Evolutionary conservation across 2,797 vertebrate genomes (phyloP), one percentile per base, ranked within the genome.

Genomic region (Lutjanus argentimaculatus): DNA sequence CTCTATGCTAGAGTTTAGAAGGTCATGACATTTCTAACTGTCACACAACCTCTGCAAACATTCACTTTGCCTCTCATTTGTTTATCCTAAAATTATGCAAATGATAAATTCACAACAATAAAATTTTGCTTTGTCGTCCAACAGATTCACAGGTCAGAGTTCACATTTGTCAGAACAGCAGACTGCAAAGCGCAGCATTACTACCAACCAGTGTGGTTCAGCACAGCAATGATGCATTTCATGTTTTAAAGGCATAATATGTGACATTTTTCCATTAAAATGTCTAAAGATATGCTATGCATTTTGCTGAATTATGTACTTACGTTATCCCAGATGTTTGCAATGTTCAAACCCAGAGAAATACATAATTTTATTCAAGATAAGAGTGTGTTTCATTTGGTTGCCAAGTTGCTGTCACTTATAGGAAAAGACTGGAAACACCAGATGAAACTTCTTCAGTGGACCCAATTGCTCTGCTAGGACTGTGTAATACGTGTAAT

Each of bases 11-110:
- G 25, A 56, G 12, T 75, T 71, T 42, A 65, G 74, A 75, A 71
- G 67, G 75, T 86, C 68, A 69, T 68, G 77, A 68, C 73, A 79
- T 85, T 82, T 87, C 6, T 46, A 62, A 48, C 21, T 13, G 14
- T 59, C 16, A 14, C 19, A 52, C 14, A 11, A 12, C 9, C 2
- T 36, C 13, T 43, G 13, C 11, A 14, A 63, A 57, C 52, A 58
- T 61, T 74, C 17, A 42, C 21, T 42, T 21, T 45, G 22, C 11
- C 11, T 42, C 6, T 59, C 3, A 43, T 49, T 19, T 55, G 15
- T 70, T 55, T 56, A 21, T 40, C 15, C 5, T 48, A 42, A 51
- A 16, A 62, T 48, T 36, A 73, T 53, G 6, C 22, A 48, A 74
- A 77, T 48, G 12, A 40, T 3, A 30, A 52, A 59, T 62, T 63